These are phyloP conservation scores for Nycticryphes semicollaris DNA, from an alignment of 2,113 vertebrate genomes.

Conservation along the genomic window DNA sequence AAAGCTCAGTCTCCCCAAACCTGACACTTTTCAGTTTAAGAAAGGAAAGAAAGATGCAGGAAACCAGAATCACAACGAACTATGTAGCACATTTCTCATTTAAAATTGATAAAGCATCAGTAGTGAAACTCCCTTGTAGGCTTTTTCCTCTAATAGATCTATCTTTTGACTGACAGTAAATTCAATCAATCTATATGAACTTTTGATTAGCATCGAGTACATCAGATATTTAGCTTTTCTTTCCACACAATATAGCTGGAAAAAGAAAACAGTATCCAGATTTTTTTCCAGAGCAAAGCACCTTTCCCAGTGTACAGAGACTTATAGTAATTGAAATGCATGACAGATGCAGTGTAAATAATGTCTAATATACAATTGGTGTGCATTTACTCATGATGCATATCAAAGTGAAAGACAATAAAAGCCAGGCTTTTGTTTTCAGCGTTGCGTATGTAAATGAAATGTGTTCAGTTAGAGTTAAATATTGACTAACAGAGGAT, in stretches of 20 bases:
- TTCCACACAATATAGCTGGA: background rate
- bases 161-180: constrained; percentile 11
- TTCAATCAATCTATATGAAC: constrained; percentile 15
- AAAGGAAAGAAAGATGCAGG: background rate
- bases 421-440: background rate
- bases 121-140: background rate
- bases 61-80: background rate
- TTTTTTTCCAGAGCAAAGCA: background rate
- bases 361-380: background rate
- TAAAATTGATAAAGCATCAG: background rate
- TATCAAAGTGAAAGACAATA: background rate
- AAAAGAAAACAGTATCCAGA: background rate
- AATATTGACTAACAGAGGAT: background rate
- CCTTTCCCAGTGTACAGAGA: background rate
- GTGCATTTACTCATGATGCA: background rate
- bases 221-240: constrained; percentile 31
- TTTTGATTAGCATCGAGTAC: constrained; percentile 15
- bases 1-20: background rate
- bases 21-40: background rate
- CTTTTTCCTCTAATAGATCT: background rate
- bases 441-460: background rate
- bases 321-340: constrained; percentile 22
- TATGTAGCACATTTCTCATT: background rate
- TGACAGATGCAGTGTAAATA: constrained; percentile 39
- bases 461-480: background rate